A percentile compares a stretch with the other conserved stretches of the same genome.
Conservation (phyloP, 2,113 vertebrate species). For the Lamprologus tigripictilis region DNA sequence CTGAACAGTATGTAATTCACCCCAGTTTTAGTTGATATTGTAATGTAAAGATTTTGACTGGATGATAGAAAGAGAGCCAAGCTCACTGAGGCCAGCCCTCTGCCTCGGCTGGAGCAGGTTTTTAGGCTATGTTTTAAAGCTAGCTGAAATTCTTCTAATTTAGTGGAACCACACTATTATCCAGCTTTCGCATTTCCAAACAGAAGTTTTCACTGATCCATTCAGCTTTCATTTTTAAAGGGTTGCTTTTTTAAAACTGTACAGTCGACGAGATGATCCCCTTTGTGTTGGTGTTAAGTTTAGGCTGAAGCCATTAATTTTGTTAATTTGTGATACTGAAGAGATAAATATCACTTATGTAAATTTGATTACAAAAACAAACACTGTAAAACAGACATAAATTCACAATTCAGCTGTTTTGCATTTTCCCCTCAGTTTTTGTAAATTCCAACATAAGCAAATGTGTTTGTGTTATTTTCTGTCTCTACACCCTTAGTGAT, state of each 20-base stretch:
- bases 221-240: neutral
- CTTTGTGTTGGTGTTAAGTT: neutral
- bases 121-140: neutral
- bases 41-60: neutral
- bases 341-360: neutral
- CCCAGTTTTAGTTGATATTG: neutral
- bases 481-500: neutral
- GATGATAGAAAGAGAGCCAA: neutral
- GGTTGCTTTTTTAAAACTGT: neutral
- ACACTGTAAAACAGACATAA: neutral
- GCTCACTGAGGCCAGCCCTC: neutral
- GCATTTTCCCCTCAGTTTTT: neutral
- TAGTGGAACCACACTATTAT: neutral
- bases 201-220: neutral
- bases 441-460: neutral
- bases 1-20: neutral
- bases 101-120: neutral
- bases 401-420: neutral
- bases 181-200: neutral
- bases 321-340: neutral
- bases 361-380: neutral
- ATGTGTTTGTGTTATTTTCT: neutral
- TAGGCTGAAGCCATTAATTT: neutral
- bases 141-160: neutral
- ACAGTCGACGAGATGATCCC: neutral